Evolutionary conservation across 2,113 vertebrate genomes (phyloP).

Genomic region (Phylloscopus trochiloides): DNA sequence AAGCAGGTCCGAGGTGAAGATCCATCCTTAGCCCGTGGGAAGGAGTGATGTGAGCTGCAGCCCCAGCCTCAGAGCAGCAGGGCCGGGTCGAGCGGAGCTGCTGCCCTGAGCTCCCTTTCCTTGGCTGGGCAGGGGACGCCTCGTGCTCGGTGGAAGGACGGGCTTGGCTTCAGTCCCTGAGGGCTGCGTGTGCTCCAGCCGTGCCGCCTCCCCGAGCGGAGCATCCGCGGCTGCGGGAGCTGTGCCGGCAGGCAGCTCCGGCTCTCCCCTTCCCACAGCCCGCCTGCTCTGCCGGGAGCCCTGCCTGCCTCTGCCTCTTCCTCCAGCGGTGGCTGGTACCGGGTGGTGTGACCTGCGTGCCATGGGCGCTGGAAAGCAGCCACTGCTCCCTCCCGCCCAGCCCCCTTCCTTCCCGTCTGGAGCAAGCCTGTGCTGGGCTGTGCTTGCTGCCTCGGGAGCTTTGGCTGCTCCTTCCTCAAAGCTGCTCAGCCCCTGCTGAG

Average conservation of each 20-base stretch:
- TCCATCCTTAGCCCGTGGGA: neutral
- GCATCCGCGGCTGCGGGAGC: neutral
- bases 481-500: neutral
- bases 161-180: neutral
- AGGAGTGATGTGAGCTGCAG: neutral
- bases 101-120: neutral
- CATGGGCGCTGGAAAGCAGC: neutral
- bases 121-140: neutral
- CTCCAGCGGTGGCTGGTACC: neutral
- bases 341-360: constrained; percentile 20
- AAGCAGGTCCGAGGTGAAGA: neutral
- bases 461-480: neutral
- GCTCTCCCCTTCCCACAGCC: neutral
- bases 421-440: constrained; percentile 34
- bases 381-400: neutral
- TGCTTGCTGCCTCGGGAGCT: constrained; percentile 4
- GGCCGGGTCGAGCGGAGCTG: neutral
- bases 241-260: neutral
- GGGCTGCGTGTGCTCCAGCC: neutral
- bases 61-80: neutral
- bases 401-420: neutral
- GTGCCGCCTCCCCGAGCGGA: neutral
- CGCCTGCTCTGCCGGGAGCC: neutral
- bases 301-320: neutral
- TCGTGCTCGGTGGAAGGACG: accelerated